A percentile compares a stretch with the other conserved stretches of the same genome.
Evolutionary conservation across 2,113 vertebrate genomes (phyloP).

Genomic region (Mirza zaza): DNA sequence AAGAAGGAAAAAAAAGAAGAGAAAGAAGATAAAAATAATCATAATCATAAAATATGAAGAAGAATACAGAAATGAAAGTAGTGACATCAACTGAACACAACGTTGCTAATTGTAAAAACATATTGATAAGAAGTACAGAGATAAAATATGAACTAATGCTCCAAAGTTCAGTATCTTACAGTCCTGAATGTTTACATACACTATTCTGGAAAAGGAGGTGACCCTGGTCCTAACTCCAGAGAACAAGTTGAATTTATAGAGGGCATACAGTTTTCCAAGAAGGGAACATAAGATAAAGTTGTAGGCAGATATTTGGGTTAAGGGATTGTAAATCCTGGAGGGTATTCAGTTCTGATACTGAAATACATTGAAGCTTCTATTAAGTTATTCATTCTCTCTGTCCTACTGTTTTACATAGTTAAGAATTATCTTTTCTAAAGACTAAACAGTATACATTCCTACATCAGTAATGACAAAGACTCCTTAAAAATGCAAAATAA

Average conservation of each 20-base stretch:
- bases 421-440: neutral
- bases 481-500: slow-evolving; percentile 37
- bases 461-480: neutral
- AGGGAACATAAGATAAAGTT: neutral
- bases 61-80: neutral
- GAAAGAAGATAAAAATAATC: neutral
- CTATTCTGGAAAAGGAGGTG: neutral
- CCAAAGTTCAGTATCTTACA: neutral
- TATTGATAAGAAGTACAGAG: neutral
- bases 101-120: neutral
- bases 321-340: neutral
- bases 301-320: neutral
- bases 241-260: slow-evolving; percentile 39
- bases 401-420: neutral
- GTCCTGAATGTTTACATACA: neutral
- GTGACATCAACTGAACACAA: neutral
- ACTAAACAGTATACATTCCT: neutral
- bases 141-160: neutral
- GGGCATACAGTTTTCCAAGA: neutral
- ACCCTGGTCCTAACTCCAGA: neutral
- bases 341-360: neutral
- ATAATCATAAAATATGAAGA: neutral
- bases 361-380: neutral
- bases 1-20: neutral
- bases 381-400: neutral